These are phyloP conservation scores for Temnopleurus reevesii DNA, from an alignment of 53 echinoderm and acorn worm genomes.

Conservation along the genomic window DNA sequence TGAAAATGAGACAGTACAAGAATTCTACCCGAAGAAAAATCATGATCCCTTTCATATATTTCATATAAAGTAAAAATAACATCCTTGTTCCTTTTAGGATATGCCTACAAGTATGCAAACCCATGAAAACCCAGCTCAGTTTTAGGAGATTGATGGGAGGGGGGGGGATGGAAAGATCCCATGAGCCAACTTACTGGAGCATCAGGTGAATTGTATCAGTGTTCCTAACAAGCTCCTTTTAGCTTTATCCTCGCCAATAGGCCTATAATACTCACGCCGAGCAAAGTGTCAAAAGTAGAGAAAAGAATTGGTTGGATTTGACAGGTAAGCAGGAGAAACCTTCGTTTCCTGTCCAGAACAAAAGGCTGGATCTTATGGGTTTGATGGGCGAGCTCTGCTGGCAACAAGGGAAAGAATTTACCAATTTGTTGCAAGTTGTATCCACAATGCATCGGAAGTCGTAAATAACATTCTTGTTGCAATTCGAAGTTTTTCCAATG, in stretches of 20 bases:
- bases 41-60: too few species aligned
- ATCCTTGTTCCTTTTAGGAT: too few species aligned
- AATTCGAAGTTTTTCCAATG: too few species aligned
- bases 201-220: constrained; percentile 10
- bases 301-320: constrained; percentile 18
- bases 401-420: neutral
- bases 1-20: too few species aligned
- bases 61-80: too few species aligned
- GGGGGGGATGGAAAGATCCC: too few species aligned
- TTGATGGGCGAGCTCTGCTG: neutral
- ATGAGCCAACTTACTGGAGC: neutral
- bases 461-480: too few species aligned
- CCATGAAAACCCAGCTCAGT: too few species aligned
- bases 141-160: too few species aligned
- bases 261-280: neutral
- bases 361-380: neutral
- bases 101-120: too few species aligned
- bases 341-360: neutral
- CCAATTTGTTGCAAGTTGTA: neutral
- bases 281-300: constrained; percentile 23
- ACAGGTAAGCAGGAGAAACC: constrained; percentile 25
- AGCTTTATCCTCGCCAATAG: constrained; percentile 25
- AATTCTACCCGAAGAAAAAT: too few species aligned
- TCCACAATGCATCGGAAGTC: neutral
- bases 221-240: constrained; percentile 19